Evolutionary conservation across 1,140 invertebrate species (phyloP).

Genomic region (Penaeus indicus): DNA sequence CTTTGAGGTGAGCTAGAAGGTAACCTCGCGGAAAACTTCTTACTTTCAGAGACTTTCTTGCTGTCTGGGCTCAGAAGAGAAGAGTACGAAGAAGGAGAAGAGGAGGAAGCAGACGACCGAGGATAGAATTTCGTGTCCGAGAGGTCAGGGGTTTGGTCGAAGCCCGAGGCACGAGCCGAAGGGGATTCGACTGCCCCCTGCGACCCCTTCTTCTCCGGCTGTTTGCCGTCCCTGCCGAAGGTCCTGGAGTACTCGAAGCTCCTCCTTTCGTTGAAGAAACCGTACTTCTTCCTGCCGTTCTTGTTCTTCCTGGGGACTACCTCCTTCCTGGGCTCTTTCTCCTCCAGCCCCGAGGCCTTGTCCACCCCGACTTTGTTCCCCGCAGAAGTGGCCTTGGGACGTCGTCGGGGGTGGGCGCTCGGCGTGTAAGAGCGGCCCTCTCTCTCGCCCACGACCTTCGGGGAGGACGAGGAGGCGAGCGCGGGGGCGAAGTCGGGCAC

Average conservation of each 20-base stretch:
- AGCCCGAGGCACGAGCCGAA: slow-evolving; percentile 35
- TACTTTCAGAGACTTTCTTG: too few species aligned
- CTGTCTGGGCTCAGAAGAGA: background rate
- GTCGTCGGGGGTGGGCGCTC: background rate
- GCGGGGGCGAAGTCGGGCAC: slow-evolving; percentile 64
- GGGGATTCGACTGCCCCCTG: background rate
- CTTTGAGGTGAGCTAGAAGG: background rate
- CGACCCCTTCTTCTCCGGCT: background rate
- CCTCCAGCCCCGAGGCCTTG: slow-evolving; percentile 3
- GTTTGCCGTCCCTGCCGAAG: background rate
- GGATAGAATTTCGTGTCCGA: background rate
- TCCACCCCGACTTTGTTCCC: slow-evolving; percentile 15
- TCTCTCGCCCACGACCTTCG: background rate
- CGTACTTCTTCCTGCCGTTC: too few species aligned
- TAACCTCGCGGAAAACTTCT: background rate
- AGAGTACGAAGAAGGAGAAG: background rate
- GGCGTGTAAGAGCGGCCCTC: background rate
- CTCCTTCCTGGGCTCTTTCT: background rate
- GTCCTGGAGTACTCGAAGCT: slow-evolving; percentile 12
- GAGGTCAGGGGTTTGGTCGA: slow-evolving; percentile 45
- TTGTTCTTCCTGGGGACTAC: too few species aligned
- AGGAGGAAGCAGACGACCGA: background rate
- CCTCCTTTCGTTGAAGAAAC: background rate
- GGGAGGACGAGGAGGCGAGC: background rate
- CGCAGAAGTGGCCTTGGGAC: background rate